A percentile compares a stretch with the other conserved stretches of the same genome.
These are phyloP conservation scores for Sebastes elongatus DNA, from an alignment of 2,797 vertebrate genomes.

Conservation along the genomic window DNA sequence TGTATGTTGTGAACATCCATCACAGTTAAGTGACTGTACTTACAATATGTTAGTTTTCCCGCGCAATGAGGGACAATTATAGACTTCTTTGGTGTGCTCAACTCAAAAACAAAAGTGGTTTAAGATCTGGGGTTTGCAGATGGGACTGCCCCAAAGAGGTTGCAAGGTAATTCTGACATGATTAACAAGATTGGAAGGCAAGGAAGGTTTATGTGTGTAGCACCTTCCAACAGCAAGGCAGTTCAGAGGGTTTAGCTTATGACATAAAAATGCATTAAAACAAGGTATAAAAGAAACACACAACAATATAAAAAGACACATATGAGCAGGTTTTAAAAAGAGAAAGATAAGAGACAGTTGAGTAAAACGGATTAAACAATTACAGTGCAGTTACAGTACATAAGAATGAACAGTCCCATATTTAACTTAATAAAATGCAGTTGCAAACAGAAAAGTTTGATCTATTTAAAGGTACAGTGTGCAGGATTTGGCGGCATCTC, in stretches of 20 bases:
- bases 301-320: neutral
- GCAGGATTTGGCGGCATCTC: no score
- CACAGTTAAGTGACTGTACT: neutral
- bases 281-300: neutral
- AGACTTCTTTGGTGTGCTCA: neutral
- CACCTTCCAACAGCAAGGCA: neutral
- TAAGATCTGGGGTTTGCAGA: neutral
- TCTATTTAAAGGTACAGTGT: no score
- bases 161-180: neutral
- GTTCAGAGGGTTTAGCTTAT: neutral
- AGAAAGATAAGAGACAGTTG: neutral
- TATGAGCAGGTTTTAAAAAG: neutral
- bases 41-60: neutral
- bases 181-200: neutral
- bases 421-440: no score
- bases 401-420: no score
- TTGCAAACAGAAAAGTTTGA: no score
- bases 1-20: neutral
- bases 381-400: neutral
- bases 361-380: neutral
- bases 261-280: neutral
- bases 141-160: neutral
- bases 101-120: neutral
- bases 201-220: neutral
- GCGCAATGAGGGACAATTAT: neutral